A percentile compares a stretch with the other conserved stretches of the same genome.
phyloP scores from a whole-genome alignment of 1,140 invertebrate species.

The Nymphalis io region DNA sequence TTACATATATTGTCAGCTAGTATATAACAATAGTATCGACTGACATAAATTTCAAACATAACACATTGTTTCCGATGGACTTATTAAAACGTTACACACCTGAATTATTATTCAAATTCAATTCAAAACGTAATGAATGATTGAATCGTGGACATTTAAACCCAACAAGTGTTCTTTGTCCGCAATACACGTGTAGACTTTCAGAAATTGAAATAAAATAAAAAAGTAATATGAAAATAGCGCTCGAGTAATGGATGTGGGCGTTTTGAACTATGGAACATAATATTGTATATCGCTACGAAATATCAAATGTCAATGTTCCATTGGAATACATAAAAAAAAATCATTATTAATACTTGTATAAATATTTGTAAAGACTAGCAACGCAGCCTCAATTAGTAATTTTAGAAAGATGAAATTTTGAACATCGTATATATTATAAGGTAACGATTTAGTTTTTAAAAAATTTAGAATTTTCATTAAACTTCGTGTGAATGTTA shows the following conservation, averaged over 20 bases:
- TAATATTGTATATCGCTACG: not conserved
- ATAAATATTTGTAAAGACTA: not conserved
- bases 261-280: not conserved
- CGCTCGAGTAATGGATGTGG: conserved; percentile 22
- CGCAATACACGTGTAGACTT: conserved; percentile 16
- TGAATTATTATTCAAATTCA: not conserved
- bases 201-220: conserved; percentile 11
- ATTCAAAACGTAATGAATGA: too few species aligned
- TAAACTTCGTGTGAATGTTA: too few species aligned
- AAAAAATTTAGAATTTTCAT: too few species aligned
- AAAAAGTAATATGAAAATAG: conserved; percentile 33
- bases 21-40: too few species aligned
- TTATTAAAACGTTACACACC: not conserved
- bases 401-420: too few species aligned
- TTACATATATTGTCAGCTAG: too few species aligned
- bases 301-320: not conserved
- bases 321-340: not conserved
- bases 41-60: too few species aligned
- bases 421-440: too few species aligned
- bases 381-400: too few species aligned
- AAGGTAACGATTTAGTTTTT: too few species aligned
- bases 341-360: not conserved
- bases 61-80: too few species aligned
- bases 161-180: conserved; percentile 50
- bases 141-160: conserved; percentile 10